Base-by-base conservation (phyloP, 1,140 invertebrate genomes). In the Heliconius congener region DNA sequence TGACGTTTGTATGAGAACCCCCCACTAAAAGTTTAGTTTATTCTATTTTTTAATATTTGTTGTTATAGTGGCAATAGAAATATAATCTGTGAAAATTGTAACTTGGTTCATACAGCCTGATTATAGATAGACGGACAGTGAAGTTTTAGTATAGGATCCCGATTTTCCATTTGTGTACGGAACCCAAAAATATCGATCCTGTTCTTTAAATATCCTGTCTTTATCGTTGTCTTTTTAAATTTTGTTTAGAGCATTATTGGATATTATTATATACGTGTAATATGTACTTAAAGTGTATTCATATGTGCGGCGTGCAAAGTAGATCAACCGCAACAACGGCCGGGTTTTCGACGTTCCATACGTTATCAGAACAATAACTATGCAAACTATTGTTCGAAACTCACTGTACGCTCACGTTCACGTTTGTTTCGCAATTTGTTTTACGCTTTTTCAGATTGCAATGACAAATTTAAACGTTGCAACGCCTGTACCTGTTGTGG, bases 391-490 rank as follows among this genome's bases (percentile, higher is more conserved):
- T 79, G 75, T 83, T 83, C 76, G 55, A 57, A 78, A 81, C 77
- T 82, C 39, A 42, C 23, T 76, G 71, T 34, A 72, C 76, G 77
- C 74, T 73, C 73, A 30, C 74, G 73, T 84, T 73, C 73, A 42
- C 74, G 73, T 84, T 82, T 80, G 80, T 84, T 73, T 76, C 70
- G 70, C 80, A 77, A 79, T 84, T 82, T 77, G 76, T 81, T 81
- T 77, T 55, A 77, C 78, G 34, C 50, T 72, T 74, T 76, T 76
- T 66, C 27, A 76, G 70, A 80, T 80, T 80, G 74, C 74, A 74
- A 60, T 39, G 66, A 77, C 76, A 46, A 46, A 34, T 77, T 77
- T 77, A 37, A 77, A 71, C 42, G 70, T 71, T 70, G 39, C 74
- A 77, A 77, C 70, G 76, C 76, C 46, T 52, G 50, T 46, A 46